Conservation (phyloP, 2,113 vertebrate species). For the Meleagris gallopavo region DNA sequence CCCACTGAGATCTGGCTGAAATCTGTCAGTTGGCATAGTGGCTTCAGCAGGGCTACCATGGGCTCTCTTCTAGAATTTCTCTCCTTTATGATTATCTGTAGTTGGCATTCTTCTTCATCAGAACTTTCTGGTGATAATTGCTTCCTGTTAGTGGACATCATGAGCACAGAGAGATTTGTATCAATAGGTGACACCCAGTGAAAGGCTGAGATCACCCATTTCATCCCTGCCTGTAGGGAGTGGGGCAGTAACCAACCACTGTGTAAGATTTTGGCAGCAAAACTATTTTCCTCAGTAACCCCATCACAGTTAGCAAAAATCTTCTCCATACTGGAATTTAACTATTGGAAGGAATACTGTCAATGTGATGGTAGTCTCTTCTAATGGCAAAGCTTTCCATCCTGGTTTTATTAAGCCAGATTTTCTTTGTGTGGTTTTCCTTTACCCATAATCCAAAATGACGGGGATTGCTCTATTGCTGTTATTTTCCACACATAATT, state of each 20-base stretch:
- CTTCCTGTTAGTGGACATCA: not conserved
- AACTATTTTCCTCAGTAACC: not conserved
- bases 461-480: not conserved
- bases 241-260: not conserved
- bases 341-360: not conserved
- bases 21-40: not conserved
- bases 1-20: not conserved
- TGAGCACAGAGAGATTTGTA: not conserved
- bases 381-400: not conserved
- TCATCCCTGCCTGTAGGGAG: not conserved
- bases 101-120: not conserved
- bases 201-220: not conserved
- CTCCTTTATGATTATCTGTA: not conserved
- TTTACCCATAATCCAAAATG: not conserved
- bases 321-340: not conserved
- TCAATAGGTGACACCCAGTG: not conserved
- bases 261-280: not conserved
- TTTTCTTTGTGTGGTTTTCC: not conserved
- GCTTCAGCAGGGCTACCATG: not conserved
- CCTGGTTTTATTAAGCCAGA: constrained; percentile 2
- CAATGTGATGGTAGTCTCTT: not conserved
- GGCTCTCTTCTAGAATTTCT: not conserved
- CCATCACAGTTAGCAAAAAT: not conserved
- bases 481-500: not conserved
- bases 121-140: not conserved